Percentiles rank a stretch among this genome's conserved stretches.
These are phyloP conservation scores for Eretmocerus hayati DNA, from an alignment of 2,888 invertebrate genomes.

Conservation along the genomic window DNA sequence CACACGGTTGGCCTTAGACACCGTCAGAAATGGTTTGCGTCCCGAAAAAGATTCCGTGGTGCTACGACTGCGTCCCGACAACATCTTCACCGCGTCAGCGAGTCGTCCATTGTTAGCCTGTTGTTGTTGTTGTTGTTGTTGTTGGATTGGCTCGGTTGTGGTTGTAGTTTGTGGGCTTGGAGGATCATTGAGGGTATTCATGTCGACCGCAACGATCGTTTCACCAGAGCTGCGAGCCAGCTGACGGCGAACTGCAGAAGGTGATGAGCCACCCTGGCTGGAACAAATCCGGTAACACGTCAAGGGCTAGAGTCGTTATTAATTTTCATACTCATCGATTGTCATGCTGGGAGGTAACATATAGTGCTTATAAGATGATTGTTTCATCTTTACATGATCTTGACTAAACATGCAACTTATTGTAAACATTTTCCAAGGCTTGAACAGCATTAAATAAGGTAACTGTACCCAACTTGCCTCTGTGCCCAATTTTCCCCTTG, in stretches of 20 bases:
- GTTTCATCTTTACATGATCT: too few species aligned
- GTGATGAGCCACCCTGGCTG: constrained; percentile 43
- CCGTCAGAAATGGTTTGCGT: constrained; percentile 34
- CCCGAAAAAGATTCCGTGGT: too few species aligned
- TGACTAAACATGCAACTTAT: too few species aligned
- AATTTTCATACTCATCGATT: too few species aligned
- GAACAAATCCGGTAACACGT: constrained; percentile 42
- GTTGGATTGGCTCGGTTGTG: background rate
- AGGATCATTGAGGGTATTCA: constrained; percentile 26
- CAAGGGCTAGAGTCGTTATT: too few species aligned
- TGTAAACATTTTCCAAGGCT: too few species aligned
- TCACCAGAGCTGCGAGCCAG: constrained; percentile 36
- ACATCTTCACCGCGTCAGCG: constrained; percentile 33
- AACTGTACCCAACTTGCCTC: too few species aligned
- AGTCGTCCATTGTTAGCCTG: constrained; percentile 22
- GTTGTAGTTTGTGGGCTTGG: constrained; percentile 13
- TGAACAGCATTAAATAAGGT: too few species aligned
- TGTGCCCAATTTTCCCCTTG: too few species aligned
- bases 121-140: constrained; percentile 19
- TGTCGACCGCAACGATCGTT: constrained; percentile 40
- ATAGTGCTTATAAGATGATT: too few species aligned
- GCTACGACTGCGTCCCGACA: constrained; percentile 26
- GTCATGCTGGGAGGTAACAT: too few species aligned
- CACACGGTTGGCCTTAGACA: constrained; percentile 27
- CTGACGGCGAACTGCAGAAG: constrained; percentile 29